Conservation (phyloP, 2,113 vertebrate species). For the Coptodon bakossiorum region DNA sequence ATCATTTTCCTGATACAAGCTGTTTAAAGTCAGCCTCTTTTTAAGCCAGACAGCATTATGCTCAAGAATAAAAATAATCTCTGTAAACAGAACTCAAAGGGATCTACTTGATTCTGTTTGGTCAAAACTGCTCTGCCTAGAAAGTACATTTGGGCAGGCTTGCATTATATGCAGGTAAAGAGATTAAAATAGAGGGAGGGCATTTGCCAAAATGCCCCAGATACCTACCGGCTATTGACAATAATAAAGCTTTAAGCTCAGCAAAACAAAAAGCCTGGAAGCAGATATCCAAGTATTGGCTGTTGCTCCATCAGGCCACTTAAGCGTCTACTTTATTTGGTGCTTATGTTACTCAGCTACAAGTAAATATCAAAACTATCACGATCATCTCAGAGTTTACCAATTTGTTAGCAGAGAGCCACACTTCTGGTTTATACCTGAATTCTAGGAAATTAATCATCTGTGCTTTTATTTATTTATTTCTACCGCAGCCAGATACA, state of each 20-base stretch:
- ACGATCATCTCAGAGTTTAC: neutral
- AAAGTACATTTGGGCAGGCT: neutral
- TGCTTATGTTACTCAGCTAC: neutral
- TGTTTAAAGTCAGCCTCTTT: neutral
- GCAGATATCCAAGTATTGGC: neutral
- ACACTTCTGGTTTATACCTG: rapidly evolving
- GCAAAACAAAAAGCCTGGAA: neutral
- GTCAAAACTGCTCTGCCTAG: neutral
- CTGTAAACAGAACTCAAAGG: neutral
- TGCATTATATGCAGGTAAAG: neutral
- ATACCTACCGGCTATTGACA: rapidly evolving
- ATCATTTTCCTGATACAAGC: neutral
- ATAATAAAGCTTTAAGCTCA: neutral
- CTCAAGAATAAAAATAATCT: neutral
- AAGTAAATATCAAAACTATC: neutral
- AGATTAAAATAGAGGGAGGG: neutral
- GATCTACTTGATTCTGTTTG: neutral
- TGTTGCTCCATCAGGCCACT: neutral
- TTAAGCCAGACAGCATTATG: neutral
- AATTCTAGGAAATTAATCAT: neutral
- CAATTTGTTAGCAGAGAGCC: neutral
- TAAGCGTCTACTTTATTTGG: neutral
- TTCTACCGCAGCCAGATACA: rapidly evolving
- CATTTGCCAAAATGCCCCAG: neutral
- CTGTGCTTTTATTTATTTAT: neutral